These are phyloP conservation scores for Apis mellifera DNA, from an alignment of 1,140 invertebrate genomes.

Conservation along the genomic window Amel_HAv3.1 CM009935.2:8247501-8248000, in stretches of 20 bases:
- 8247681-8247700: slow-evolving; percentile 30
- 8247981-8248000: no score
- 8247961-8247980: no score
- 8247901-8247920: background rate
- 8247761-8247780: slow-evolving; percentile 38
- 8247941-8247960: no score
- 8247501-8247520: no score
- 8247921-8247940: background rate
- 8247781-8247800: slow-evolving; percentile 17
- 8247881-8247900: background rate
- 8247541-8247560: background rate
- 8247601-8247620: slow-evolving; percentile 1
- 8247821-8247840: slow-evolving; percentile 1
- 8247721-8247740: slow-evolving; percentile 25
- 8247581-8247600: background rate
- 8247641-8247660: slow-evolving; percentile 4
- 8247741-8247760: slow-evolving; percentile 42
- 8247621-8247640: background rate
- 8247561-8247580: background rate
- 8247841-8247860: background rate
- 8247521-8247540: background rate
- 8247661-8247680: background rate
- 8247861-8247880: background rate
- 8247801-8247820: slow-evolving; percentile 24
- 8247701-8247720: slow-evolving; percentile 12